A percentile compares a stretch with the other conserved stretches of the same genome.
These are phyloP conservation scores for Callaeas wilsoni DNA, from an alignment of 2,113 vertebrate genomes.

Conservation along the genomic window DNA sequence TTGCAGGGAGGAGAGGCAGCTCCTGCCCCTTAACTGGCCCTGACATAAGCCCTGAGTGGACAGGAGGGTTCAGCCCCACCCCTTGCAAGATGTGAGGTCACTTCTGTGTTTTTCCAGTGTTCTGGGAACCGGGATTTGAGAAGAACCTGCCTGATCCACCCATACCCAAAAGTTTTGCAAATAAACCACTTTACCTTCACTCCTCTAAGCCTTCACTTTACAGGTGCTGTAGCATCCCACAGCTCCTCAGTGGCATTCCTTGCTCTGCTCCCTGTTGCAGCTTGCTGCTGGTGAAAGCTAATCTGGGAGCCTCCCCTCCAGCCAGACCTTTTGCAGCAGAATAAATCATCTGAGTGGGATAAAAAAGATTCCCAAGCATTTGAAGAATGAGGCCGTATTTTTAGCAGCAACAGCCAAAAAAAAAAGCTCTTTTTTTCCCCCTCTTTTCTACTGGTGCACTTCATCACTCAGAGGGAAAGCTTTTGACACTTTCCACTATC, in stretches of 20 bases:
- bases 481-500: not conserved
- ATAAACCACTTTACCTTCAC: fast-evolving
- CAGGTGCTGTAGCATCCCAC: not conserved
- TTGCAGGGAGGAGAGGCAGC: not conserved
- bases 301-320: not conserved
- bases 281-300: not conserved
- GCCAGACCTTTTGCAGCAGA: not conserved
- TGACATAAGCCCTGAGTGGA: not conserved
- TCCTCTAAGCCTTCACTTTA: fast-evolving
- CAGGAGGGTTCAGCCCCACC: not conserved
- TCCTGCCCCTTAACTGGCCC: not conserved
- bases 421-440: fast-evolving
- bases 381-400: not conserved
- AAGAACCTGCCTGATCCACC: not conserved
- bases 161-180: not conserved
- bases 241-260: not conserved
- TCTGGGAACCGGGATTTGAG: not conserved
- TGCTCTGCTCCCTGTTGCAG: not conserved
- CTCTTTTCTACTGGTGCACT: not conserved
- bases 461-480: not conserved
- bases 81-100: not conserved
- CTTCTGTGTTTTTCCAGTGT: not conserved
- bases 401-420: not conserved
- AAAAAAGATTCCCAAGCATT: not conserved
- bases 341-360: not conserved